phyloP scores from a whole-genome alignment of 2,113 vertebrate genomes.

The Larimichthys crocea region DNA sequence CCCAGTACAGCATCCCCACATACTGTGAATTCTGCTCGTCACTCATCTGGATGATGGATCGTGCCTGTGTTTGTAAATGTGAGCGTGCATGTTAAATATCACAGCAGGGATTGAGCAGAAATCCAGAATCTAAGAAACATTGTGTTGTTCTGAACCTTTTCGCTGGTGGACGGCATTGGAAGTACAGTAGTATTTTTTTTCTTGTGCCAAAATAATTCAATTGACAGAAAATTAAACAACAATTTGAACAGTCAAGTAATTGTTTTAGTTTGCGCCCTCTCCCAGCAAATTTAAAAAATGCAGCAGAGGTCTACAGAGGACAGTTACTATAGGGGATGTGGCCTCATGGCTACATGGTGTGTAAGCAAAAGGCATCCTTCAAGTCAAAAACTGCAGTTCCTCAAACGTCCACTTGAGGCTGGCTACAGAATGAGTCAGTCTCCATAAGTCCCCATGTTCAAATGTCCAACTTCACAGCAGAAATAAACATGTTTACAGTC shows the following conservation, averaged over 20 bases:
- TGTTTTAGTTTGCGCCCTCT: no score
- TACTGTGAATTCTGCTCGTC: slow-evolving; percentile 99
- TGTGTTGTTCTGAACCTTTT: neutral
- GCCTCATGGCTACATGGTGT: no score
- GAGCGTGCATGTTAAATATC: slow-evolving; percentile 71
- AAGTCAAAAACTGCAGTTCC: no score
- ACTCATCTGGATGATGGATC: slow-evolving; percentile 99
- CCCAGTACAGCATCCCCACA: slow-evolving; percentile 98
- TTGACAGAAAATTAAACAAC: neutral
- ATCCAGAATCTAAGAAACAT: neutral
- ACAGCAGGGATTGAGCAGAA: neutral
- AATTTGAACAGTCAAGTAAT: neutral
- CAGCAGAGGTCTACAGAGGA: no score
- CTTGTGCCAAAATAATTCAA: neutral
- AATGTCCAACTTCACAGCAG: no score
- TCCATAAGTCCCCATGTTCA: no score
- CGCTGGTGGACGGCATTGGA: neutral
- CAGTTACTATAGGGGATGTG: no score
- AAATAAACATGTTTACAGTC: no score
- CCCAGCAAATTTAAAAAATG: no score
- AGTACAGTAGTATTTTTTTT: neutral
- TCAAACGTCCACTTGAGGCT: no score
- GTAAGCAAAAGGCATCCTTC: no score
- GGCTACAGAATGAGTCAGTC: no score
- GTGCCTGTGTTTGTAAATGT: slow-evolving; percentile 98